Evolutionary conservation across 92 coral and sea anemone genomes (phyloP).

Genomic region (Porites rus): DNA sequence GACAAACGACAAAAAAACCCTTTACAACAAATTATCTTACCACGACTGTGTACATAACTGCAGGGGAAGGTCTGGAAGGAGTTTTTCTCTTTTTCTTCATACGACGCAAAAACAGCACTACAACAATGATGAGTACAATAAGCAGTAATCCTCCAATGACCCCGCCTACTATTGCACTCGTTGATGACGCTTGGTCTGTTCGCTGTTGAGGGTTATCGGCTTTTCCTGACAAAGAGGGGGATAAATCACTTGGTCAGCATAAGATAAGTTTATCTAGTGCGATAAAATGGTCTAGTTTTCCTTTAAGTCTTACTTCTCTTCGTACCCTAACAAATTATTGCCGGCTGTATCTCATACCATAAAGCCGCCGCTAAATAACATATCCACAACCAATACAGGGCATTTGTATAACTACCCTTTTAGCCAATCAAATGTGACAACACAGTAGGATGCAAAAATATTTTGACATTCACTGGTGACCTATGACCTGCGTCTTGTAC

Average conservation of each 20-base stretch:
- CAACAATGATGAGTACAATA: slow-evolving; percentile 36
- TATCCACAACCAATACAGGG: no score
- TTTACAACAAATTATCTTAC: slow-evolving; percentile 6
- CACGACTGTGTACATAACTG: slow-evolving; percentile 32
- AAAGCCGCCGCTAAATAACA: no score
- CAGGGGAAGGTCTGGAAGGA: slow-evolving; percentile 7
- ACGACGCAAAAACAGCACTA: slow-evolving; percentile 51
- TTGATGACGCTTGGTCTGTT: slow-evolving; percentile 9
- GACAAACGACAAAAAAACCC: no score
- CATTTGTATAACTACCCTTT: no score
- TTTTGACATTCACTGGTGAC: no score
- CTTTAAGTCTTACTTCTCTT: no score
- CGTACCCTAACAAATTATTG: no score
- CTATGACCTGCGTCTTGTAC: background rate
- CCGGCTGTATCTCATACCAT: no score
- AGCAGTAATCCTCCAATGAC: slow-evolving; percentile 53
- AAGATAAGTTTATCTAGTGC: background rate
- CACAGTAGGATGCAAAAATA: no score
- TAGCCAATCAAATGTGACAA: no score
- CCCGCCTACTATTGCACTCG: slow-evolving; percentile 64
- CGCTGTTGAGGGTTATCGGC: slow-evolving; percentile 7
- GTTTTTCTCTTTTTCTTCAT: slow-evolving; percentile 17
- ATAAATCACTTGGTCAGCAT: background rate
- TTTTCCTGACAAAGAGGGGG: background rate
- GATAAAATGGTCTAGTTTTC: no score